Evolutionary conservation across 2,113 vertebrate species (phyloP), one percentile per base, ranked within the genome.

Genomic region (Progne subis): DNA sequence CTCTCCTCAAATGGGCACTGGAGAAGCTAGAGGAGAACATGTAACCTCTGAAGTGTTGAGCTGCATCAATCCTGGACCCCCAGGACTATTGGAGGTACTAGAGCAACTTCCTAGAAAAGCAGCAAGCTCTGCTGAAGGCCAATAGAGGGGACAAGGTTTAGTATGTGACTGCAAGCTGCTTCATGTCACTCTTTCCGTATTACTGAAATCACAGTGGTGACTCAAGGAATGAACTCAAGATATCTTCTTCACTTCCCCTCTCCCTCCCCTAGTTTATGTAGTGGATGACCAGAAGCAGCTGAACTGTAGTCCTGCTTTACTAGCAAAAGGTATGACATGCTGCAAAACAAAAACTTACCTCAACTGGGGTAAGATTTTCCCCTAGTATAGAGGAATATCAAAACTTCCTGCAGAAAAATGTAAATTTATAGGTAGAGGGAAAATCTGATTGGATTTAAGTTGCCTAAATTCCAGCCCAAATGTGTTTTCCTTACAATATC

Each of bases 181-280:
- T 49, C 25, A 2, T 49, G 14, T 28, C 59, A 83, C 24, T 65
- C 12, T 34, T 83, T 63, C 34, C 37, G 43, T 60, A 34, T 26
- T 39, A 39, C 13, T 53, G 57, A 60, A 85, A 82, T 75, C 16
- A n/a, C 25, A 64, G 8, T 28, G 29, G 4, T 60, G 29, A 68
- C 14, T 80, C 1, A 5, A 82, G 31, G 44, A 90, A 88, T 59
- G 8, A 94, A 72, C 24, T 64, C 70, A 60, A 44, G 9, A 82
- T 10, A n/a, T 52, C 39, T 57, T 74, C 37, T 37, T 56, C 44
- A 17, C 26, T 83, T 41, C 29, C 21, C 6, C 2, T 1, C 25
- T 57, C 29, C 21, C 2, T 0, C 4, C 10, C 31, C 25, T 1
- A 3, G 0, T 88, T 85, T 69, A 44, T 21, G 7, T 19, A 49